phyloP scores from a whole-genome alignment of 2,888 invertebrate genomes.

The Heteromurus nitidus region DNA sequence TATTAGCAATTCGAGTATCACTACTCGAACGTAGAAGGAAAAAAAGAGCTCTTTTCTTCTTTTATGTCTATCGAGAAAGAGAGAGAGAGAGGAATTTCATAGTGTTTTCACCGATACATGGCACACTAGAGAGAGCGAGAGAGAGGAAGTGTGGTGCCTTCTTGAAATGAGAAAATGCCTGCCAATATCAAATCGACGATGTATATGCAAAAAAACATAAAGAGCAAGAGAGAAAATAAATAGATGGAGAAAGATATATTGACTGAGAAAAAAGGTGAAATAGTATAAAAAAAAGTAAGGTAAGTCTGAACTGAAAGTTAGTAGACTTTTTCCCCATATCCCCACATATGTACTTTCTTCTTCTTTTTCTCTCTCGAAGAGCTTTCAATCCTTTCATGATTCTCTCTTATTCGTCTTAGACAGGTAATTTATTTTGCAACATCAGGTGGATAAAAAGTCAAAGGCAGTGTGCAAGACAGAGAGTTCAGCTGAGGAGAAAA shows the following conservation, averaged over 20 bases:
- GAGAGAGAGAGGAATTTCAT: too few species aligned
- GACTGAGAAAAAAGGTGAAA: constrained; percentile 13
- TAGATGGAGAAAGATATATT: constrained; percentile 47
- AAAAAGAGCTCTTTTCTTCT: constrained; percentile 21
- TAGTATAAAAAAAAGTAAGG: background rate
- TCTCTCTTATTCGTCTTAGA: constrained; percentile 51
- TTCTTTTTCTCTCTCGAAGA: constrained; percentile 18
- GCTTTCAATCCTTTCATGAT: too few species aligned
- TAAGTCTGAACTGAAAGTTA: background rate
- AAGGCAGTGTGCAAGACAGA: constrained; percentile 15
- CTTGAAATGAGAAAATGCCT: constrained; percentile 50
- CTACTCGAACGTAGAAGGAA: constrained; percentile 9
- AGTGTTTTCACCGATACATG: constrained; percentile 3
- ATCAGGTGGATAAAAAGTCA: constrained; percentile 59
- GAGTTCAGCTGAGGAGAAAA: constrained; percentile 21
- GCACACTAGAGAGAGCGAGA: background rate
- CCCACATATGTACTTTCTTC: background rate
- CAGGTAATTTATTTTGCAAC: constrained; percentile 60
- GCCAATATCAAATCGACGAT: constrained; percentile 25
- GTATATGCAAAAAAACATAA: constrained; percentile 53
- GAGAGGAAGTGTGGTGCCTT: constrained; percentile 23
- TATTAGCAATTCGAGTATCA: constrained; percentile 51
- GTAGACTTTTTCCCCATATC: constrained; percentile 8
- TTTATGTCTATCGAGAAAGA: too few species aligned
- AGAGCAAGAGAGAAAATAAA: constrained; percentile 22